Evolutionary conservation across 1,140 invertebrate species (phyloP).

Genomic region (Helicoverpa zea): DNA sequence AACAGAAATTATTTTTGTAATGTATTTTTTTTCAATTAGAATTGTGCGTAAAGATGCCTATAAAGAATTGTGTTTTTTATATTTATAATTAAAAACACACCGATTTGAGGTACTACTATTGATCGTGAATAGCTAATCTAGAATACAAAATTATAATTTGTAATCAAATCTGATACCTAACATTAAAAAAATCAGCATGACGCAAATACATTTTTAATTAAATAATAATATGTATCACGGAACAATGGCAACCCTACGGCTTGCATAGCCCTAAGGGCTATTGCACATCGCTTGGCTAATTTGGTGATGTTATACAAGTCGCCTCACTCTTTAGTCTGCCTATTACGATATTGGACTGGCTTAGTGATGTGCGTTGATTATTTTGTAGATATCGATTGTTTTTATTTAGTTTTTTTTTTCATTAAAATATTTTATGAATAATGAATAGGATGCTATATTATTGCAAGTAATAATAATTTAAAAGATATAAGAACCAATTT

Average conservation of each 20-base stretch:
- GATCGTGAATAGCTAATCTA: too few species aligned
- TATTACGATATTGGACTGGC: conserved; percentile 83
- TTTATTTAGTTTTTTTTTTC: neutral
- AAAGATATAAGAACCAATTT: too few species aligned
- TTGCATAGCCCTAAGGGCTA: conserved; percentile 67
- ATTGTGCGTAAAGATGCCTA: too few species aligned
- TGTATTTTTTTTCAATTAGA: too few species aligned
- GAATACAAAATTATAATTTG: too few species aligned
- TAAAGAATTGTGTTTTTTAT: too few species aligned
- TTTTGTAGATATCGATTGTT: conserved; percentile 52
- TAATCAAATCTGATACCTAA: too few species aligned
- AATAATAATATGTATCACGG: conserved; percentile 1
- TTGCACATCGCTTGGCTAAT: conserved; percentile 80
- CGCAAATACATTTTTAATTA: conserved; percentile 24
- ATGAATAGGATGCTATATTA: neutral
- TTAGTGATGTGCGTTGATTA: conserved; percentile 60
- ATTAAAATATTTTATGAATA: neutral
- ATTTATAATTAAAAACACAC: too few species aligned
- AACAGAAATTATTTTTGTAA: neutral
- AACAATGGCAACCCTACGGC: conserved; percentile 70
- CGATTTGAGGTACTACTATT: too few species aligned
- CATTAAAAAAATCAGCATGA: conserved; percentile 8
- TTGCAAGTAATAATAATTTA: too few species aligned
- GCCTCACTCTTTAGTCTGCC: conserved; percentile 83
- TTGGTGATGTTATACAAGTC: conserved; percentile 85